phyloP scores from a whole-genome alignment of 2,113 vertebrate species.

The Serinus canaria region DNA sequence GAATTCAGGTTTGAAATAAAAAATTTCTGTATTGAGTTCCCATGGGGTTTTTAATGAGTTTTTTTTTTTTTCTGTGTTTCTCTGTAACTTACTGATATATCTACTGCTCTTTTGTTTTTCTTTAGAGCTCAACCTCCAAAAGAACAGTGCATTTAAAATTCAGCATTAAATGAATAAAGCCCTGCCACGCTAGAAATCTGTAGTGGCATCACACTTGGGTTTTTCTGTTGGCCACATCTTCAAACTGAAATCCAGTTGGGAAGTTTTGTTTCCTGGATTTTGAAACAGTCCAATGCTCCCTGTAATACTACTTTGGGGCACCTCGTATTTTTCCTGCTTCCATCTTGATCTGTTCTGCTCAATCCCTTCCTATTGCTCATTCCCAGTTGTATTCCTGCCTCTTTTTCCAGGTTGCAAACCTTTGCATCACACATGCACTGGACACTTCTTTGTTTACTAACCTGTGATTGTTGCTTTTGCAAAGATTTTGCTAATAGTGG shows the following conservation, averaged over 20 bases:
- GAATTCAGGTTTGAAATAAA: neutral
- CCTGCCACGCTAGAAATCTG: neutral
- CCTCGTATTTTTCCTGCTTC: neutral
- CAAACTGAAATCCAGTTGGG: neutral
- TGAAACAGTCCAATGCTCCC: neutral
- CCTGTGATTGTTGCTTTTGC: neutral
- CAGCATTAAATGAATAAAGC: neutral
- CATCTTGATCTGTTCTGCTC: neutral
- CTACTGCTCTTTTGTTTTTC: neutral
- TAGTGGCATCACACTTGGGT: neutral
- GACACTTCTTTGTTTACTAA: neutral
- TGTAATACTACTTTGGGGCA: neutral
- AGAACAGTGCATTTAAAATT: neutral
- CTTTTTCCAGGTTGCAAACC: neutral
- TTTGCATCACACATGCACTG: neutral
- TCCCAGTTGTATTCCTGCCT: neutral
- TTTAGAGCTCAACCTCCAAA: neutral
- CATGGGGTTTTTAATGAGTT: neutral
- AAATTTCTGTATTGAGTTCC: neutral
- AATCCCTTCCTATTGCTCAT: neutral
- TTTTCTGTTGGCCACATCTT: neutral
- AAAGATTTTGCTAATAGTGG: neutral
- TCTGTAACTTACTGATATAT: neutral
- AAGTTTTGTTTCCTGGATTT: neutral
- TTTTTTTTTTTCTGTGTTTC: neutral